Percentiles rank a stretch among this genome's conserved stretches.
phyloP scores from a whole-genome alignment of 2,888 invertebrate genomes.

The Yponomeuta sedellus region DNA sequence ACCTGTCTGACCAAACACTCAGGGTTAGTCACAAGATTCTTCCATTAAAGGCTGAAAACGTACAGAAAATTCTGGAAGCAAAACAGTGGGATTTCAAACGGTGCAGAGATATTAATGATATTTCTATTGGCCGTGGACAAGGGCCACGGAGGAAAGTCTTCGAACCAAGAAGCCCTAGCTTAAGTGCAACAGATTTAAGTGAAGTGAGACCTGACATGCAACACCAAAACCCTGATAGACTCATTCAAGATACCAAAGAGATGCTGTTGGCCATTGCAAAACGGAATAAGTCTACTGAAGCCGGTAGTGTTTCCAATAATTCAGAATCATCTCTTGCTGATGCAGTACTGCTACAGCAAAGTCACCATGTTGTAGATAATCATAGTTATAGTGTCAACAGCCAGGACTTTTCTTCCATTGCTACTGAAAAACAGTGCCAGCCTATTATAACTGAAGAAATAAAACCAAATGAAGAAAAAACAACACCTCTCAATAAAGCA shows the following conservation, averaged over 20 bases:
- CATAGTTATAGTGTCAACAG: too few relatives aligned
- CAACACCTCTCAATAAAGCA: too few relatives aligned
- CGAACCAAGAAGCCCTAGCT: background rate
- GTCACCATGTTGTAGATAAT: too few relatives aligned
- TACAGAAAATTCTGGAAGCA: conserved; percentile 29
- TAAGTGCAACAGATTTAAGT: background rate
- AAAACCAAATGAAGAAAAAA: too few relatives aligned
- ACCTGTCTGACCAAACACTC: conserved; percentile 28
- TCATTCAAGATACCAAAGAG: background rate
- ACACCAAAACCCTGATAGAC: background rate
- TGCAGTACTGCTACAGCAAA: too few relatives aligned
- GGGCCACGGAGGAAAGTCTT: background rate
- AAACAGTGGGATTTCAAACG: conserved; percentile 41
- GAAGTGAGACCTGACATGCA: background rate
- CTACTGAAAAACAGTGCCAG: too few relatives aligned
- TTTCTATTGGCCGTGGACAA: conserved; percentile 36
- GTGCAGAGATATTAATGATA: conserved; percentile 46
- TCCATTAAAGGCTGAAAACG: background rate
- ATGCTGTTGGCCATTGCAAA: background rate
- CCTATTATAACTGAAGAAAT: too few relatives aligned
- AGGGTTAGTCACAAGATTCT: conserved; percentile 25
- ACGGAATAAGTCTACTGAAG: background rate
- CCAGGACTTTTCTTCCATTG: too few relatives aligned
- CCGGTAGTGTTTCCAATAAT: too few relatives aligned
- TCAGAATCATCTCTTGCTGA: too few relatives aligned